Evolutionary conservation across 2,888 invertebrate genomes (phyloP).

Genomic region (Tiphia femorata): DNA sequence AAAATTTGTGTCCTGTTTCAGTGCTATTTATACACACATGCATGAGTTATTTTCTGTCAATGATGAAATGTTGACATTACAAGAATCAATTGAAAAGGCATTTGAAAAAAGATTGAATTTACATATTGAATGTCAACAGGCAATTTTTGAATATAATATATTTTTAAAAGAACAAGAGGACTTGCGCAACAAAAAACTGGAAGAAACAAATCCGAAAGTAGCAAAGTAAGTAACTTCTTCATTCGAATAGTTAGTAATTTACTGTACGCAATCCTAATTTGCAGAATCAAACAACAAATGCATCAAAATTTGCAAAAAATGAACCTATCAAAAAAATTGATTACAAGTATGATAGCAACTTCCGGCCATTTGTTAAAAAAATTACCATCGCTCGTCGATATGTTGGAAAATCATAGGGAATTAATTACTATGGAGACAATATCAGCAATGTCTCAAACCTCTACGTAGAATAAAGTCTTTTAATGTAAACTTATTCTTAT

Average conservation of each 20-base stretch:
- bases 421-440: conserved; percentile 43
- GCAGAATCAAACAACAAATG: conserved; percentile 40
- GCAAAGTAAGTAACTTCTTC: conserved; percentile 33
- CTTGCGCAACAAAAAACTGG: conserved; percentile 24
- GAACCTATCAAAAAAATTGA: conserved; percentile 48
- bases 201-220: conserved; percentile 43
- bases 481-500: no score
- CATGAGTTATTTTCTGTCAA: conserved; percentile 36
- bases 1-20: no score
- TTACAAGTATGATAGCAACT: conserved; percentile 44
- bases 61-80: conserved; percentile 25
- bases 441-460: conserved; percentile 26
- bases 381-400: conserved; percentile 26
- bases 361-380: conserved; percentile 23
- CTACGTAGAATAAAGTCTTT: neutral
- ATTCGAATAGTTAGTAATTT: neutral
- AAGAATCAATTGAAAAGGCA: conserved; percentile 27
- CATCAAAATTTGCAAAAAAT: conserved; percentile 35
- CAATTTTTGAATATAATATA: conserved; percentile 33
- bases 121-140: conserved; percentile 38
- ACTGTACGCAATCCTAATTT: conserved; percentile 24
- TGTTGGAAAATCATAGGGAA: conserved; percentile 46
- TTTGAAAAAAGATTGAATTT: conserved; percentile 31
- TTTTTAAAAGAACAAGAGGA: conserved; percentile 44
- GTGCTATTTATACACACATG: no score